Evolutionary conservation across 2,113 vertebrate genomes (phyloP).

Genomic region (Dascyllus trimaculatus): DNA sequence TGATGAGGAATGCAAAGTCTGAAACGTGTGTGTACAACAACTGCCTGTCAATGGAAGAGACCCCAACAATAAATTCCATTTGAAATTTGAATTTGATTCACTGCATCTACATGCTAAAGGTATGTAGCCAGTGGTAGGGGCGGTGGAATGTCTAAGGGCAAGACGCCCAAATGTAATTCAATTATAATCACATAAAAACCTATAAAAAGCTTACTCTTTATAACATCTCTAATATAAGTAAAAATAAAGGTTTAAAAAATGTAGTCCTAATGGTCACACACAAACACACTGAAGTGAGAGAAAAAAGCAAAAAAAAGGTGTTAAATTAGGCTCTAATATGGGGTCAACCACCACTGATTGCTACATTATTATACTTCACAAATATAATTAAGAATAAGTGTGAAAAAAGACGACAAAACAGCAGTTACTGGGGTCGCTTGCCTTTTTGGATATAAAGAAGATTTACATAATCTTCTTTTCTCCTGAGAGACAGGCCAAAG

Average conservation of each 20-base stretch:
- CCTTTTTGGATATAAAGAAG: constrained; percentile 7
- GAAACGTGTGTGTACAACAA: too few relatives aligned
- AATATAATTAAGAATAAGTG: constrained; percentile 17
- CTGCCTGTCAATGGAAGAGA: too few relatives aligned
- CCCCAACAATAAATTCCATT: too few relatives aligned
- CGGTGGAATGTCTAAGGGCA: too few relatives aligned
- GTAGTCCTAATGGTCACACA: background rate
- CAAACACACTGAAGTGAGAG: background rate
- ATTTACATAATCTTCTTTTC: constrained; percentile 46
- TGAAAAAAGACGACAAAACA: background rate
- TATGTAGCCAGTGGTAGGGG: too few relatives aligned
- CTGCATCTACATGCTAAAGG: too few relatives aligned
- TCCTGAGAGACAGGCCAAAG: constrained; percentile 24
- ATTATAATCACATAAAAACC: too few relatives aligned
- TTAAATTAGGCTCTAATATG: background rate
- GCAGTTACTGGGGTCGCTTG: background rate
- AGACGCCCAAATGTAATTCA: too few relatives aligned
- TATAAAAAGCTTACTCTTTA: too few relatives aligned
- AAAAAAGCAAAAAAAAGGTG: background rate
- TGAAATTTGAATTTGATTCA: too few relatives aligned
- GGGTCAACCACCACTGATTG: constrained; percentile 15
- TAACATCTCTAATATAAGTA: too few relatives aligned
- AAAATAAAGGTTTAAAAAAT: background rate
- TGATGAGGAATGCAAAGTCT: too few relatives aligned
- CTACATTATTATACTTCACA: constrained; percentile 11